Conservation (phyloP, 2,797 vertebrate species). For the Sebastes diaconus region DNA sequence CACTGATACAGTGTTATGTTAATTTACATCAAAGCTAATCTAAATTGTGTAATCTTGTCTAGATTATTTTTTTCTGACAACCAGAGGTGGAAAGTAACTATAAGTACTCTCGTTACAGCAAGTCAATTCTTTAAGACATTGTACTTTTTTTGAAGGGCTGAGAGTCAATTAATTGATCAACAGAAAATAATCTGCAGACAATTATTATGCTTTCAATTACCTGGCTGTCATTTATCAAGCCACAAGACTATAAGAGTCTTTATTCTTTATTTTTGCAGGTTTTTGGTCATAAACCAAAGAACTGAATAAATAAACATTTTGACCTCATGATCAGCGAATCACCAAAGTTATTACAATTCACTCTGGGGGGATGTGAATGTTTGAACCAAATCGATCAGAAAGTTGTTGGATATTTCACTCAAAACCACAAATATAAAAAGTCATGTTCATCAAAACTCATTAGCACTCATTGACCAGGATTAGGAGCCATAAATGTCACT, state of each 20-base stretch:
- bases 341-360: background rate
- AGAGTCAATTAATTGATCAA: background rate
- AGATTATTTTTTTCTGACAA: slow-evolving; percentile 11
- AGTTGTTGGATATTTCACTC: background rate
- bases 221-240: background rate
- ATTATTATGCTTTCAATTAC: background rate
- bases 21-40: slow-evolving; percentile 56
- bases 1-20: slow-evolving; percentile 75
- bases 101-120: background rate
- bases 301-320: background rate
- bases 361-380: background rate
- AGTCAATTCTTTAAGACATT: background rate
- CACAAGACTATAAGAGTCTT: background rate
- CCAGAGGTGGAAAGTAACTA: slow-evolving; percentile 43
- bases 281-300: background rate
- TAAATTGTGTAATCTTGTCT: slow-evolving; percentile 19
- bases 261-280: background rate
- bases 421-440: background rate
- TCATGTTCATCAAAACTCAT: too few species aligned
- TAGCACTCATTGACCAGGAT: background rate
- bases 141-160: background rate
- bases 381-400: background rate
- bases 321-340: background rate
- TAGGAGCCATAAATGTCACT: background rate
- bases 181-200: background rate